Evolutionary conservation across 2,888 invertebrate species (phyloP).

Genomic region (Lochmaea crataegi): DNA sequence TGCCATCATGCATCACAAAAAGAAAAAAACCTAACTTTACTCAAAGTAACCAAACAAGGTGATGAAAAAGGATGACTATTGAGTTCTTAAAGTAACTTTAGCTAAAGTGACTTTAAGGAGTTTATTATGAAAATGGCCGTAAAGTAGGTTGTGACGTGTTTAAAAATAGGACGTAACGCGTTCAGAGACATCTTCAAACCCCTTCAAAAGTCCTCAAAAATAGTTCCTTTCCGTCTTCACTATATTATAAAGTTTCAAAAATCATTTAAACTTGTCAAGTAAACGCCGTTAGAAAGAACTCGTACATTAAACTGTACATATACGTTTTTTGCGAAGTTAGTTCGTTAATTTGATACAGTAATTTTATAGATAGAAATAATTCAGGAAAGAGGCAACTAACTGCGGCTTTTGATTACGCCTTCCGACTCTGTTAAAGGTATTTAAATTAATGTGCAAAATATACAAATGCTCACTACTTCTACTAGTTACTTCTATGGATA

Average conservation of each 20-base stretch:
- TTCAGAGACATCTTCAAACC: too few relatives aligned
- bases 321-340: neutral
- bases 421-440: slow-evolving; percentile 23
- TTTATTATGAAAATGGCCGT: too few relatives aligned
- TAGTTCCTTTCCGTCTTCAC: too few relatives aligned
- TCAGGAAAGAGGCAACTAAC: slow-evolving; percentile 15
- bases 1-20: too few relatives aligned
- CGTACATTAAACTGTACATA: neutral
- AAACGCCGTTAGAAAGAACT: neutral
- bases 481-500: slow-evolving; percentile 11
- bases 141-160: too few relatives aligned
- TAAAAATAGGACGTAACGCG: too few relatives aligned
- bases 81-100: too few relatives aligned
- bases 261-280: neutral
- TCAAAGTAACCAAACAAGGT: too few relatives aligned
- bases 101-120: too few relatives aligned
- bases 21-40: too few relatives aligned
- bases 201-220: too few relatives aligned
- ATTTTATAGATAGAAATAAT: slow-evolving; percentile 22
- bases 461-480: slow-evolving; percentile 18
- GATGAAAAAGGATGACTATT: too few relatives aligned
- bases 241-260: neutral
- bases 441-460: slow-evolving; percentile 25
- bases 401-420: slow-evolving; percentile 27
- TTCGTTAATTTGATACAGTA: slow-evolving; percentile 19